Evolutionary conservation across 2,797 vertebrate species (phyloP), one percentile per base, ranked within the genome.

Genomic region (Scomberomorus guttatus): DNA sequence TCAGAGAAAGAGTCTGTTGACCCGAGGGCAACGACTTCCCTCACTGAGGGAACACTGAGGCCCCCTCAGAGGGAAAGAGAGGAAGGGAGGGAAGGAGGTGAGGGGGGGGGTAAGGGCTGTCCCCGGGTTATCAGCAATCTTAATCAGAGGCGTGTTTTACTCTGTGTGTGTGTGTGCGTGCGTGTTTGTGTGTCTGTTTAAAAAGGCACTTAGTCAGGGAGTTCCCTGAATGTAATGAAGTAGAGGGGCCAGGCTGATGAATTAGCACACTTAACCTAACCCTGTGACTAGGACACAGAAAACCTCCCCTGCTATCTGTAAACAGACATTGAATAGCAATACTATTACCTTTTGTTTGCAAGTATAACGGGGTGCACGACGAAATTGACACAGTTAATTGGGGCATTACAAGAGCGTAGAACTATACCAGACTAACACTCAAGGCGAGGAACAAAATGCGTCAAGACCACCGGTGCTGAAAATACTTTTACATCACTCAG

Each of bases 171-270:
- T 11, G 15, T 34, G 51, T 24, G 8, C 34, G 44, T 73, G n/a
- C 63, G 22, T 25, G 15, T 48, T 76, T 72, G 52, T 61, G 71
- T 9, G 78, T 72, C 34, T 81, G 50, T 75, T 79, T 72, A 39
- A 86, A 86, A 77, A 82, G 65, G 50, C 72, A 67, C 70, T 88
- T 81, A 84, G 82, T 82, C 65, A 80, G 86, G 84, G 85, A 90
- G 82, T 87, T 86, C 84, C 82, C 89, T 79, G 3, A 54, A 77
- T 74, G 76, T 60, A 88, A 82, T 77, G 48, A 83, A 56, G 75
- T 22, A 55, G 37, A 75, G 68, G 50, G 71, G 73, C 62, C 57
- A 59, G 57, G 62, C 50, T 76, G 42, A 68, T 17, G 34, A 76
- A 56, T 79, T 67, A 75, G 12, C 70, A 76, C 57, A 62, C 72